Evolutionary conservation across 2,888 invertebrate species (phyloP).

Genomic region (Scelioninae gen. 1): DNA sequence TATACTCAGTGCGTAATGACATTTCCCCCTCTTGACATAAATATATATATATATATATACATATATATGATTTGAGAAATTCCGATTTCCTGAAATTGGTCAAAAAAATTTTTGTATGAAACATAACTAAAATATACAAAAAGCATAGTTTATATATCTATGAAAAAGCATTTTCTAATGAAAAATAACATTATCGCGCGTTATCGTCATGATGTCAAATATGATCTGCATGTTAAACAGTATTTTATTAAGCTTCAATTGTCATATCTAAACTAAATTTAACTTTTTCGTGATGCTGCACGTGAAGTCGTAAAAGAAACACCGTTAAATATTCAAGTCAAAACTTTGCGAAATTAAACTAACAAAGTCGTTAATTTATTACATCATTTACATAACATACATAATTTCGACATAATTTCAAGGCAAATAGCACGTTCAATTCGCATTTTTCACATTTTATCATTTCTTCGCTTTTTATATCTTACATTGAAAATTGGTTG

Average conservation of each 20-base stretch:
- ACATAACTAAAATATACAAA: too few species aligned
- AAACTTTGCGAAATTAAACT: background rate
- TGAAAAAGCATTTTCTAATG: background rate
- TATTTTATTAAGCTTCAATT: conserved; percentile 31
- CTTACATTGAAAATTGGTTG: background rate
- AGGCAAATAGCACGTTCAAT: background rate
- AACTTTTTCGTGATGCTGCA: background rate
- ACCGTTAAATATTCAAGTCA: background rate
- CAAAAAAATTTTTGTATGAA: too few species aligned
- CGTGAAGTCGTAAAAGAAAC: conserved; percentile 19
- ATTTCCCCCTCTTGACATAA: too few species aligned
- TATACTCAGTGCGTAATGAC: too few species aligned
- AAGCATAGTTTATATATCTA: background rate
- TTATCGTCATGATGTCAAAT: conserved; percentile 21
- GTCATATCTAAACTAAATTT: conserved; percentile 7
- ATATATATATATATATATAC: too few species aligned
- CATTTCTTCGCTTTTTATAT: background rate
- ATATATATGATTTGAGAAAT: too few species aligned
- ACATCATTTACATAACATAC: background rate
- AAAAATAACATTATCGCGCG: background rate
- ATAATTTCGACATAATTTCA: background rate
- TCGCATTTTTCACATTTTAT: background rate
- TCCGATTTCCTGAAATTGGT: too few species aligned
- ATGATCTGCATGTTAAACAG: conserved; percentile 10
- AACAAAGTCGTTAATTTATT: background rate